Evolutionary conservation across 2,797 vertebrate genomes (phyloP), one percentile per base, ranked within the genome.

Genomic region (Hafferia zeledoni): DNA sequence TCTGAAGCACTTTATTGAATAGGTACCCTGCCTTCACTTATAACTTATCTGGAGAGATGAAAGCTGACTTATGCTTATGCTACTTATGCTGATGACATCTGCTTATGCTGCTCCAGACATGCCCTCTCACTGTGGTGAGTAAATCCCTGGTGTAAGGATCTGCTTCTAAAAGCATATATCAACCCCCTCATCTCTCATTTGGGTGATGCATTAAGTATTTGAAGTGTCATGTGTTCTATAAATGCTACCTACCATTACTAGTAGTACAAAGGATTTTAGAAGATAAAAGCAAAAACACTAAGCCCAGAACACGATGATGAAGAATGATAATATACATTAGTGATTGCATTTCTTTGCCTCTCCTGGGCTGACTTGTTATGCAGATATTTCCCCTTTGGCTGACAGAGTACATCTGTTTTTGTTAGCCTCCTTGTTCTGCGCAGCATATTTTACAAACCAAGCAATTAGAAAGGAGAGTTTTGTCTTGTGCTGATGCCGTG

Each of bases 321-420:
- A 87, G 49, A 88, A 83, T 87, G 27, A 91, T 91, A 90, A 91
- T 41, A 49, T 63, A 52, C 76, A 64, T 82, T 81, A 93, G 89
- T 83, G 27, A 76, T 35, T 80, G 33, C 61, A 65, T 83, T 85
- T 92, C 82, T 89, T 19, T 71, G 80, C 43, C 69, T 94, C 90
- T 93, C 80, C 70, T 93, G 82, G 64, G 79, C 53, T 85, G 93
- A 61, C 60, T 91, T 87, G 30, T 85, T 95, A 87, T 95, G 74
- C 49, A 93, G 65, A 61, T 93, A 91, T 81, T 95, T 91, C 64
- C 89, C 88, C 30, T 93, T 90, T 94, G 94, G 71, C 72, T 93
- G 92, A 81, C 68, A 96, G 50, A 82, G n/a, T 95, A 89, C 92
- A 96, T 95, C 89, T 96, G 89, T 44, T 96, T 95, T 83, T 77